Conservation (phyloP, 2,797 vertebrate species). For the Sebastes reedi region DNA sequence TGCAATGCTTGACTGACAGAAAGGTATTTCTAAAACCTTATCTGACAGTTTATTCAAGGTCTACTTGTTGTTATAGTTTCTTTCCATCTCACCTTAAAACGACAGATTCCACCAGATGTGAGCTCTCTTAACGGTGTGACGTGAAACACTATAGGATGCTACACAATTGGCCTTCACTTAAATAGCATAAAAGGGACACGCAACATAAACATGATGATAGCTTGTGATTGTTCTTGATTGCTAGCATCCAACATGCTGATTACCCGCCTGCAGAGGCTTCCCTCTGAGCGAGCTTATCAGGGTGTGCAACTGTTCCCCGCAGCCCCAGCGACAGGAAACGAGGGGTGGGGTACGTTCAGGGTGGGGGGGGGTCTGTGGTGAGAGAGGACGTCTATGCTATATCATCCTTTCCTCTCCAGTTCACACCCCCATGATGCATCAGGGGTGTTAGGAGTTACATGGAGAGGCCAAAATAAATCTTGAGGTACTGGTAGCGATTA, state of each 20-base stretch:
- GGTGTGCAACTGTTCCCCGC: conserved; percentile 68
- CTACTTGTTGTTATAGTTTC: not conserved
- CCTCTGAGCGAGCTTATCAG: conserved; percentile 80
- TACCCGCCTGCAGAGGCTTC: conserved; percentile 67
- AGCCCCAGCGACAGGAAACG: conserved; percentile 75
- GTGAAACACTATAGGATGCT: not conserved
- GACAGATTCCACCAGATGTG: not conserved
- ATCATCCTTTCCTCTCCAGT: conserved; percentile 24
- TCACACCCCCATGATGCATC: not conserved
- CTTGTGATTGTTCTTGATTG: conserved; percentile 81
- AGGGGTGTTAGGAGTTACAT: not conserved
- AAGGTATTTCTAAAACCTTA: not conserved
- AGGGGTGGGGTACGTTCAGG: conserved; percentile 52
- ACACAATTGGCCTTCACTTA: conserved; percentile 17
- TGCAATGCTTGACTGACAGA: not conserved
- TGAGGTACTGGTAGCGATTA: not conserved
- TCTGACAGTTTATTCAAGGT: not conserved
- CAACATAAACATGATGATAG: conserved; percentile 72
- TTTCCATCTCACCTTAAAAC: not conserved
- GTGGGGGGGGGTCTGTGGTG: not conserved
- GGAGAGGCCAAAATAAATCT: not conserved
- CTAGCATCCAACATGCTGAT: conserved; percentile 74
- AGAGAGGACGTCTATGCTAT: conserved; percentile 6
- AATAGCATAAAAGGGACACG: conserved; percentile 36
- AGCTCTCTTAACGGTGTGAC: not conserved